These are phyloP conservation scores for Hyperoplus lanceolatus DNA, from an alignment of 2,797 vertebrate species.

Conservation along the genomic window DNA sequence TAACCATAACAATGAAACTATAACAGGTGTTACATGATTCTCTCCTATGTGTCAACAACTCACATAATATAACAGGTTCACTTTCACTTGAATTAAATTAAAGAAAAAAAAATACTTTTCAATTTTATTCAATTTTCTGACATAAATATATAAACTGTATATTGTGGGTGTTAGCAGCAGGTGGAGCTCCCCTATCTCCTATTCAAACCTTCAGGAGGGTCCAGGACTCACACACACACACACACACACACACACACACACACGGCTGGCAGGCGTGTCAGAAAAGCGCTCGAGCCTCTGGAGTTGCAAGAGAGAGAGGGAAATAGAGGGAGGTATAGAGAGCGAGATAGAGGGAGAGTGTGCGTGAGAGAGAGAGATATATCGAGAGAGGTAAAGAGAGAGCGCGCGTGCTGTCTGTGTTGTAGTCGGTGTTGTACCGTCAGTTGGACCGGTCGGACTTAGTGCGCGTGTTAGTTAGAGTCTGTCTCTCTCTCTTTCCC, in stretches of 20 bases:
- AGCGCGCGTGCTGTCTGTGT: constrained; percentile 12
- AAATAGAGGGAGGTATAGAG: no score
- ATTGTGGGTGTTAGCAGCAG: constrained; percentile 63
- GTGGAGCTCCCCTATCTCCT: constrained; percentile 65
- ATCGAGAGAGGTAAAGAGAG: background rate
- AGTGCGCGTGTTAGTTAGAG: background rate
- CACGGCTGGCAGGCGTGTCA: constrained; percentile 61
- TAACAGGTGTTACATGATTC: no score
- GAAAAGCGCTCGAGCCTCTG: constrained; percentile 54
- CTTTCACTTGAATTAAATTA: no score
- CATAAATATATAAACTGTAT: no score
- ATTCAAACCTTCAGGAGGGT: constrained; percentile 45
- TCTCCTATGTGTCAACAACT: no score
- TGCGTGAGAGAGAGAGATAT: constrained; percentile 19
- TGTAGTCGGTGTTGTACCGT: constrained; percentile 8
- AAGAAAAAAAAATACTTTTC: no score
- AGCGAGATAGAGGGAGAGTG: constrained; percentile 8
- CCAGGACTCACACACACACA: constrained; percentile 42
- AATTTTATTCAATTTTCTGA: background rate
- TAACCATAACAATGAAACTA: no score
- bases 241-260: constrained; percentile 25
- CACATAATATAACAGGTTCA: no score
- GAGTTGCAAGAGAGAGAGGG: constrained; percentile 48
- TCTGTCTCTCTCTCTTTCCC: background rate
- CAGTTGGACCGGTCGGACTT: constrained; percentile 34